Evolutionary conservation across 2,113 vertebrate genomes (phyloP), one percentile per base, ranked within the genome.

Genomic region (Prunella himalayana): DNA sequence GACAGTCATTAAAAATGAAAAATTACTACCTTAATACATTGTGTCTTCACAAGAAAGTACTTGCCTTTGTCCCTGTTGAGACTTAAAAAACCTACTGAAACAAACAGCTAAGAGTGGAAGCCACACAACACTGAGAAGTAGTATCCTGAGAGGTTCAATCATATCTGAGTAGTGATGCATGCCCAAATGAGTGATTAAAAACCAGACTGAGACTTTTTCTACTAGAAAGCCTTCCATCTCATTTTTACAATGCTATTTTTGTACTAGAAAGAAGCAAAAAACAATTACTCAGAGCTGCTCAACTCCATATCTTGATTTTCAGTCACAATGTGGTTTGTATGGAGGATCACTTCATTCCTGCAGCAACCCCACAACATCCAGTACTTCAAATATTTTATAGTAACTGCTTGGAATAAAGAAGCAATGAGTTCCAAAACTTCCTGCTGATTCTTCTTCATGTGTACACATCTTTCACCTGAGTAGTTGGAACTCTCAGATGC

Each of bases 1-100:
- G 86, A 44, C 41, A 92, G 89, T 79, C 65, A 94, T 88, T 93
- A 95, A 92, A 95, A 90, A 94, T 88, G 54, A 95, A 94, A 95
- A 92, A 95, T 91, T 4, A 31, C 54, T 82, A 25, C 27, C 31
- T 90, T 79, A 75, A 80, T 77, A 72, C 24, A 10, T 28, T 53
- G 50, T 82, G 66, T 82, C 84, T 77, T 90, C 50, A 79, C 42
- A 91, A 73, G 51, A 5, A 50, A 53, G 37, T 47, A 54, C 54
- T 72, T 80, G 33, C 42, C 47, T 87, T 82, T 88, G 42, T 57
- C 37, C 73, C 68, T 83, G 25, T 41, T 94, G 66, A 82, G 27
- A 57, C 15, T 83, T 76, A 3, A 85, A 95, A 87, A 90, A 56
- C 19, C 45, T 50, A 25, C 16, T 65, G 78, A 69, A 91, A 73